Conservation (phyloP, 2,888 invertebrate species). For the Ophonus ardosiacus region DNA sequence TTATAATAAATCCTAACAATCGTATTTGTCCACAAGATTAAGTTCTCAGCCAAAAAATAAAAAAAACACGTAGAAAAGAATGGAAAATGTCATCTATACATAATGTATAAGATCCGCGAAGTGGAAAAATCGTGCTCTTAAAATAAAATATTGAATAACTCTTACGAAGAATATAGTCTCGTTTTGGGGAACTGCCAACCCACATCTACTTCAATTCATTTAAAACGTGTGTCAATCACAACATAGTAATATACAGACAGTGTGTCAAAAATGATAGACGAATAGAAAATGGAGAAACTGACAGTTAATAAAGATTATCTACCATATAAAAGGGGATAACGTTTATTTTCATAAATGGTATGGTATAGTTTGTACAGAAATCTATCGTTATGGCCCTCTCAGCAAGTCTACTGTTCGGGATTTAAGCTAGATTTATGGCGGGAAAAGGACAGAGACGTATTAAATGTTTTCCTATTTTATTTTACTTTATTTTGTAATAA, state of each 20-base stretch:
- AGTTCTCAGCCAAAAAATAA: not conserved
- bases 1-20: not conserved
- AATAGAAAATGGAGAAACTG: not conserved
- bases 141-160: constrained; percentile 22
- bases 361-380: too few relatives aligned
- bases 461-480: too few relatives aligned
- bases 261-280: not conserved
- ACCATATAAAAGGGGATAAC: too few relatives aligned
- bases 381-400: too few relatives aligned
- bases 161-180: not conserved
- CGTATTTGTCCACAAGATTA: not conserved
- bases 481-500: too few relatives aligned
- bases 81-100: not conserved
- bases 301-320: not conserved
- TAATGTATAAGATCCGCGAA: constrained; percentile 4
- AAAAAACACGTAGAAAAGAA: not conserved
- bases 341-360: too few relatives aligned
- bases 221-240: not conserved
- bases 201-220: not conserved
- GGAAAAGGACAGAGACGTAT: too few relatives aligned
- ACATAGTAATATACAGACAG: too few relatives aligned
- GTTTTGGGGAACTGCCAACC: not conserved
- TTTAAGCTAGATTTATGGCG: too few relatives aligned
- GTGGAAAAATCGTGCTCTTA: constrained; percentile 3
- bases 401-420: too few relatives aligned